These are phyloP conservation scores for Hybognathus amarus DNA, from an alignment of 2,797 vertebrate genomes.

Conservation along the genomic window DNA sequence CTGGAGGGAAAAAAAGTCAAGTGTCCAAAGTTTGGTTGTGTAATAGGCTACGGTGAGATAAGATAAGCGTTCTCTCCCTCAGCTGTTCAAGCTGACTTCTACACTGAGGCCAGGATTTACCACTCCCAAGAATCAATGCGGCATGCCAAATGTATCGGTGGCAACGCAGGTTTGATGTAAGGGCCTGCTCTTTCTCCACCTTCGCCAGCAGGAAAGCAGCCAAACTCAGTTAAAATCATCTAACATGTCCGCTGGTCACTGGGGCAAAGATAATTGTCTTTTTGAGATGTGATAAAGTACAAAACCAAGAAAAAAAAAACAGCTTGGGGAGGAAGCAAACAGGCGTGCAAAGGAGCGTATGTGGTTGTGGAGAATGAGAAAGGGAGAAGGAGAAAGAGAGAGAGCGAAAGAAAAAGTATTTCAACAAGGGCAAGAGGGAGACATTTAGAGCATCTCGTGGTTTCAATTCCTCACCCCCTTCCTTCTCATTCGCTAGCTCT, in stretches of 20 bases:
- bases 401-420: constrained; percentile 18
- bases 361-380: background rate
- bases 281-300: constrained; percentile 43
- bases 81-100: constrained; percentile 37
- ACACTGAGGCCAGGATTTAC: constrained; percentile 26
- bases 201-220: constrained; percentile 34
- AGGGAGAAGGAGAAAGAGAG: background rate
- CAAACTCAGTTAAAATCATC: constrained; percentile 31
- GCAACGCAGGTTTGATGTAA: constrained; percentile 32
- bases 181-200: constrained; percentile 9
- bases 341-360: constrained; percentile 21
- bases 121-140: constrained; percentile 10
- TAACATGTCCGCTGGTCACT: constrained; percentile 42
- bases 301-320: constrained; percentile 22
- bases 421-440: constrained; percentile 31
- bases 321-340: constrained; percentile 13
- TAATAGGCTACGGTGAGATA: background rate
- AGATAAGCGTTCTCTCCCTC: constrained; percentile 13
- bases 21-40: constrained; percentile 3
- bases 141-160: constrained; percentile 37
- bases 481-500: constrained; percentile 36
- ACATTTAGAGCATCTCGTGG: constrained; percentile 49
- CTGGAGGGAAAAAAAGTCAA: constrained; percentile 1
- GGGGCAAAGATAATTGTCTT: constrained; percentile 49
- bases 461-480: constrained; percentile 32